phyloP scores from a whole-genome alignment of 2,888 invertebrate genomes.

The Hartigia nigra region DNA sequence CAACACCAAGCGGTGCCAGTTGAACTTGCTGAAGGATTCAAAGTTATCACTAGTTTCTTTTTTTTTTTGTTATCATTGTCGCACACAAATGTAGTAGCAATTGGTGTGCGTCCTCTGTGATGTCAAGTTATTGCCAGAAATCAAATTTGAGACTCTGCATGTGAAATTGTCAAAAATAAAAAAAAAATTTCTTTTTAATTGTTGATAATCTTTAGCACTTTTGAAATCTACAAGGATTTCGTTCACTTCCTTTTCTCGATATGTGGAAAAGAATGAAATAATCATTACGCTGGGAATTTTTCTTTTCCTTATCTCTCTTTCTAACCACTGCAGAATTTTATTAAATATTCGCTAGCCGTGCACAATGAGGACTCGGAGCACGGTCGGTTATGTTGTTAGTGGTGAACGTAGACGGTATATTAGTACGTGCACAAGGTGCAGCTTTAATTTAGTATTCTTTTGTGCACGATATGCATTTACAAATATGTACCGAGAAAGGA shows the following conservation, averaged over 20 bases:
- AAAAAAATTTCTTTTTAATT: background rate
- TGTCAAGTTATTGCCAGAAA: background rate
- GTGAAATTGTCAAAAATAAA: background rate
- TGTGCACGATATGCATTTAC: background rate
- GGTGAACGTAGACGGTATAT: background rate
- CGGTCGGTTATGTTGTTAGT: background rate
- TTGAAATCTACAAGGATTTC: fast-evolving
- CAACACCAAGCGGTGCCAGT: background rate
- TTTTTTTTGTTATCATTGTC: background rate
- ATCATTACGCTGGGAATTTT: constrained; percentile 18
- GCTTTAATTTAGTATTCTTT: background rate
- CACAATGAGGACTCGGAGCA: background rate
- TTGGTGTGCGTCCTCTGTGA: no score
- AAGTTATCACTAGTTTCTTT: background rate
- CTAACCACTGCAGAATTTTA: constrained; percentile 19
- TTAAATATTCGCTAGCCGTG: background rate
- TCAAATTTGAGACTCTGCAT: background rate
- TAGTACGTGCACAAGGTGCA: background rate
- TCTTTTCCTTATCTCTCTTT: constrained; percentile 12
- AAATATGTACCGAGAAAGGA: background rate
- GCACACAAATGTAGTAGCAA: no score
- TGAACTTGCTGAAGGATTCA: background rate
- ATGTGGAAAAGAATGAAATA: constrained; percentile 18
- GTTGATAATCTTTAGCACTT: background rate
- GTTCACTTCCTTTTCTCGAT: background rate